phyloP scores from a whole-genome alignment of 2,113 vertebrate genomes.

The Steatornis caripensis region DNA sequence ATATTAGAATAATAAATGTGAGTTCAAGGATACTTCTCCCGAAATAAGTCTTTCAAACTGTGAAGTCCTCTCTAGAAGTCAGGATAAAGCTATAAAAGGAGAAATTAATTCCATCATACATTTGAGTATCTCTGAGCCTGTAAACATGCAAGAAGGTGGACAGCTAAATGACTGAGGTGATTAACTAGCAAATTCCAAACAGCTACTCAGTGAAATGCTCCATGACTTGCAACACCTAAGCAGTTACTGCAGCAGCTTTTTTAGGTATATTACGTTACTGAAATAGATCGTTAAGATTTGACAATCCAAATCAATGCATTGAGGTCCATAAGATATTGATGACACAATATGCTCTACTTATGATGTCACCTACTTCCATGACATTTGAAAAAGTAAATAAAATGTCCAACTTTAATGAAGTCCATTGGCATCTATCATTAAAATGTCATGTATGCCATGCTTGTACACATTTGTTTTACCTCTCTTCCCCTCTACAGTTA shows the following conservation, averaged over 20 bases:
- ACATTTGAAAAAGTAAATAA: background rate
- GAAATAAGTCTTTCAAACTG: background rate
- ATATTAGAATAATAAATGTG: background rate
- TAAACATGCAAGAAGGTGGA: background rate
- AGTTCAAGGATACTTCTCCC: background rate
- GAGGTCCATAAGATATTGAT: background rate
- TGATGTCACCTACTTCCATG: background rate
- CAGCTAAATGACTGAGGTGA: background rate
- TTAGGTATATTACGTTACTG: background rate
- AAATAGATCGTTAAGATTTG: background rate
- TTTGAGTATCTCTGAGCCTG: background rate
- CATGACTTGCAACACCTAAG: background rate
- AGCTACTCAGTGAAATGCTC: background rate
- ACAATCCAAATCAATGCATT: background rate
- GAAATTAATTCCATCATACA: background rate
- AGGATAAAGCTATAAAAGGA: background rate
- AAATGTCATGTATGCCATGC: accelerated
- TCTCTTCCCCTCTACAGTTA: background rate
- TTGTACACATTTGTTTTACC: background rate
- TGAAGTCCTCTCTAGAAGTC: background rate
- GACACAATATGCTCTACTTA: background rate
- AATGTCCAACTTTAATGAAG: background rate
- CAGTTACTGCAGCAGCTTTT: background rate
- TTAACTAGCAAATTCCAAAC: background rate
- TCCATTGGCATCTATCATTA: background rate